Conservation (phyloP, 2,797 vertebrate genomes). For the Gymnocypris eckloni region DNA sequence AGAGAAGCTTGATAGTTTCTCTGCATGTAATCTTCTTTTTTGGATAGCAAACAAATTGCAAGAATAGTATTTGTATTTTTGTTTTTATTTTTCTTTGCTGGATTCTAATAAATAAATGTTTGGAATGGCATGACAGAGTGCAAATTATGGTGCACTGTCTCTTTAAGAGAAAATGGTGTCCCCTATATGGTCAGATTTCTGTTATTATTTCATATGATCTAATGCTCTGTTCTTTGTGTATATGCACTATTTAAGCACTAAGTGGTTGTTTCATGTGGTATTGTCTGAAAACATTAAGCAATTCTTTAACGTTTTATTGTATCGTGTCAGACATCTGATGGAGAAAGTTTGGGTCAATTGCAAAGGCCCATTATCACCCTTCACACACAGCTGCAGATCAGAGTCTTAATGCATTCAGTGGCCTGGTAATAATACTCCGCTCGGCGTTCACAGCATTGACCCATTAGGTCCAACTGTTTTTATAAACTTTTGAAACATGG, state of each 20-base stretch:
- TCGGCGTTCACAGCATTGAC: conserved; percentile 57
- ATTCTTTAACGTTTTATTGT: conserved; percentile 17
- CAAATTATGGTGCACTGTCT: not conserved
- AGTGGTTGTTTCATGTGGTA: conserved; percentile 21
- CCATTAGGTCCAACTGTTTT: conserved; percentile 55
- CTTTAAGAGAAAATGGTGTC: not conserved
- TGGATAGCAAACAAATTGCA: no score
- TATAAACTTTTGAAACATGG: conserved; percentile 56
- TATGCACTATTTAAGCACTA: not conserved
- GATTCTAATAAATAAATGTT: not conserved
- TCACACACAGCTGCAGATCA: conserved; percentile 53
- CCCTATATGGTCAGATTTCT: not conserved
- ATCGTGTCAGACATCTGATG: conserved; percentile 30
- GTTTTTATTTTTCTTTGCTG: no score
- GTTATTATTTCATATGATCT: not conserved
- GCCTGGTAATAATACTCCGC: conserved; percentile 50
- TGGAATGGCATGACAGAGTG: not conserved
- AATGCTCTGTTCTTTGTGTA: not conserved
- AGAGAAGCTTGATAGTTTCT: no score
- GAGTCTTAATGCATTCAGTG: conserved; percentile 41
- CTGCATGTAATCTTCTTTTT: not conserved
- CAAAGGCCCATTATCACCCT: conserved; percentile 39
- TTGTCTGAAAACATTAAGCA: conserved; percentile 15
- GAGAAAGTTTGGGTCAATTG: conserved; percentile 33
- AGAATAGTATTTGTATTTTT: no score